phyloP scores from a whole-genome alignment of 2,888 invertebrate species.

The Eueremaeus valkanovi region DNA sequence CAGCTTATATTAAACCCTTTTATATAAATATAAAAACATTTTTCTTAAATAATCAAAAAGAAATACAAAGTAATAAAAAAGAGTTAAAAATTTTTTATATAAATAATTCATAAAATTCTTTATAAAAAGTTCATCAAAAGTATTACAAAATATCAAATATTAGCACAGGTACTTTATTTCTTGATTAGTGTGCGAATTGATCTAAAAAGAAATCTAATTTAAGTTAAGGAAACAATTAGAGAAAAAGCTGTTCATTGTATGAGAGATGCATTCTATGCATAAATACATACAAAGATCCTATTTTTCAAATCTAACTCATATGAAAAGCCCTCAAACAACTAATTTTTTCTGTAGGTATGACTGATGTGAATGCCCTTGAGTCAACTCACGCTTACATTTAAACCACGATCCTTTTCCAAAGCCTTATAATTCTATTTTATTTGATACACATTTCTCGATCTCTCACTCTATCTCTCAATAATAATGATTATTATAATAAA shows the following conservation, averaged over 20 bases:
- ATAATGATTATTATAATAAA: background rate
- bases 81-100: background rate
- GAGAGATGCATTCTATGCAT: background rate
- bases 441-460: background rate
- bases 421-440: background rate
- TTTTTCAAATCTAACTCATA: background rate
- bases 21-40: background rate
- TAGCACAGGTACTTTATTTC: background rate
- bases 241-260: background rate
- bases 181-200: background rate
- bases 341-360: background rate
- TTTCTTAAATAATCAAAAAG: background rate
- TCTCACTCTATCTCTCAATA: background rate
- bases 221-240: background rate
- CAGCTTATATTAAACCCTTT: background rate
- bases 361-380: constrained; percentile 17
- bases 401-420: background rate
- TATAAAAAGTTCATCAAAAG: background rate
- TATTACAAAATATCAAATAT: background rate
- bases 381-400: constrained; percentile 25
- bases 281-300: background rate
- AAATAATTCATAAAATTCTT: background rate
- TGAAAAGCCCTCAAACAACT: background rate
- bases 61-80: constrained; percentile 6
- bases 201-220: too few species aligned